Conservation (phyloP, 2,888 invertebrate species). For the Mechanitis mazaeus region DNA sequence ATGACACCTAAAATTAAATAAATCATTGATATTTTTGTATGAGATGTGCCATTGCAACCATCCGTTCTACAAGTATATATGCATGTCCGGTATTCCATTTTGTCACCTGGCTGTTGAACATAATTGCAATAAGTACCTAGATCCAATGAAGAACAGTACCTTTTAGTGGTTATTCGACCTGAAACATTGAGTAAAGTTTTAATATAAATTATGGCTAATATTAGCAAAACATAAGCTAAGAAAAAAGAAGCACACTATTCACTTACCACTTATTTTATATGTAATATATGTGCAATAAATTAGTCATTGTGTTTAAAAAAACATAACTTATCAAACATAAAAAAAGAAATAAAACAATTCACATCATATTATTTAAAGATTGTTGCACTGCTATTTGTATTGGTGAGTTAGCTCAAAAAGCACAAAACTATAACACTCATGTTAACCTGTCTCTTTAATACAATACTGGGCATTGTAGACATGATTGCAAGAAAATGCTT, state of each 20-base stretch:
- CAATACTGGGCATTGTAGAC: slow-evolving; percentile 89
- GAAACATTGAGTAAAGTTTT: slow-evolving; percentile 37
- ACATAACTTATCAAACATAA: not conserved
- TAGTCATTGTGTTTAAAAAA: not conserved
- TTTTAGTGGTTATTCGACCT: slow-evolving; percentile 92
- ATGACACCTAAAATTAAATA: slow-evolving; percentile 25
- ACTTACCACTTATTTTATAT: not conserved
- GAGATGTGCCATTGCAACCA: slow-evolving; percentile 84
- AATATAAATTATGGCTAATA: not conserved
- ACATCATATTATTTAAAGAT: too few relatives aligned
- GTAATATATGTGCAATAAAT: not conserved
- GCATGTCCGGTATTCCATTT: slow-evolving; percentile 89
- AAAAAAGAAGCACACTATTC: too few relatives aligned
- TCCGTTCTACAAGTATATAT: slow-evolving; percentile 89
- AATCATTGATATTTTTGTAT: slow-evolving; percentile 38
- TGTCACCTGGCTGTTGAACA: slow-evolving; percentile 90
- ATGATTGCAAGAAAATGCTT: slow-evolving; percentile 81
- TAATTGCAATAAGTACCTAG: slow-evolving; percentile 94
- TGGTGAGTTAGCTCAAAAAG: slow-evolving; percentile 3
- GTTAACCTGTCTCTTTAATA: slow-evolving; percentile 83
- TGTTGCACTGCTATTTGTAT: too few relatives aligned
- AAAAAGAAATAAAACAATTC: not conserved
- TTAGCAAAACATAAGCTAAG: not conserved
- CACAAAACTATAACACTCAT: slow-evolving; percentile 1
- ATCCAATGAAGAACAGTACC: slow-evolving; percentile 91